A percentile compares a stretch with the other conserved stretches of the same genome.
phyloP scores from a whole-genome alignment of 1,140 invertebrate species.

The Chymomyza costata region DNA sequence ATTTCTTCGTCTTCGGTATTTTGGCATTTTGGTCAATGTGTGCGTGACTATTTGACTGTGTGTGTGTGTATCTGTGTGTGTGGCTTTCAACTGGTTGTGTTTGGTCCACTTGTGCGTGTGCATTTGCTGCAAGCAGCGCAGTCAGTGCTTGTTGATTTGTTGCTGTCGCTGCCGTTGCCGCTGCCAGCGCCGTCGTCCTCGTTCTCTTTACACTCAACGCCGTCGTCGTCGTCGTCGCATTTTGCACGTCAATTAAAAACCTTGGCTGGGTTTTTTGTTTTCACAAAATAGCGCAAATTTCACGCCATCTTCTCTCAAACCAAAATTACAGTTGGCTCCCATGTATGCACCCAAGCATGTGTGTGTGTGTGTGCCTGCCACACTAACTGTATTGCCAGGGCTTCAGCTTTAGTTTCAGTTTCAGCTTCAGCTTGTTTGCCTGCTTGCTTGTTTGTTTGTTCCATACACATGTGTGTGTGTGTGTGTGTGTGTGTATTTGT shows the following conservation, averaged over 20 bases:
- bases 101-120: neutral
- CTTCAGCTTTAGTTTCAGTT: conserved; percentile 29
- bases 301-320: conserved; percentile 28
- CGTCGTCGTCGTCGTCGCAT: conserved; percentile 8
- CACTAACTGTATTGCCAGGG: too few species aligned
- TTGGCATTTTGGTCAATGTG: conserved; percentile 39
- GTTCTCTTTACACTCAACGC: conserved; percentile 6
- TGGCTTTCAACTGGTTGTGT: neutral
- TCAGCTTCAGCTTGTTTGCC: conserved; percentile 27
- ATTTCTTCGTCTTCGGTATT: conserved; percentile 55
- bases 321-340: too few species aligned
- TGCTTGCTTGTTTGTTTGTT: conserved; percentile 29
- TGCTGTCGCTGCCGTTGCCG: conserved; percentile 38
- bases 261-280: conserved; percentile 25
- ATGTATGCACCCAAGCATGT: too few species aligned
- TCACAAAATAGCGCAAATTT: neutral
- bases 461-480: too few species aligned
- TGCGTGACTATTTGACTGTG: conserved; percentile 3
- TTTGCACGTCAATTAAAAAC: conserved; percentile 40
- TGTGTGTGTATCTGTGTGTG: conserved; percentile 4
- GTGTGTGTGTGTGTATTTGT: too few species aligned
- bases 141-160: conserved; percentile 57
- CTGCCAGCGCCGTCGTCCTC: conserved; percentile 11
- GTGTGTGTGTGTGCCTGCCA: conserved; percentile 17
- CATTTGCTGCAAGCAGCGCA: conserved; percentile 2